A percentile compares a stretch with the other conserved stretches of the same genome.
These are phyloP conservation scores for Drosophila anomalata DNA, from an alignment of 2,888 invertebrate genomes.

Conservation along the genomic window DNA sequence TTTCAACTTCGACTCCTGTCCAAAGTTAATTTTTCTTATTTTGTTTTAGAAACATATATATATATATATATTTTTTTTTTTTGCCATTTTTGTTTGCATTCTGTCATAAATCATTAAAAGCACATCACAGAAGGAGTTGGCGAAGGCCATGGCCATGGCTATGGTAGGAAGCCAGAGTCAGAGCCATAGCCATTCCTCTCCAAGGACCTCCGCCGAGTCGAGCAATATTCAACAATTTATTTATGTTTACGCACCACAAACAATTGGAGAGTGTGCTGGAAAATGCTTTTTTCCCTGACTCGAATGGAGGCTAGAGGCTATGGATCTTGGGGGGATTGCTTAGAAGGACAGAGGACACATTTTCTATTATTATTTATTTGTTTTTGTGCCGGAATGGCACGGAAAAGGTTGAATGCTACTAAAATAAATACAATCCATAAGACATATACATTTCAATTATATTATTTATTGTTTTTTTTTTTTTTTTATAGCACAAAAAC, in stretches of 20 bases:
- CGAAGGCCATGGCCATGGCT: conserved; percentile 22
- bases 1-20: not conserved
- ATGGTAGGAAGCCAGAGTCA: conserved; percentile 3
- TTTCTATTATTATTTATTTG: conserved; percentile 42
- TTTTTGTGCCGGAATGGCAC: conserved; percentile 4
- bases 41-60: conserved; percentile 15
- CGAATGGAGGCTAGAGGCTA: not conserved
- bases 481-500: too few relatives aligned
- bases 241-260: conserved; percentile 53
- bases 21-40: not conserved
- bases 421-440: conserved; percentile 1
- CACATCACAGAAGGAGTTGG: conserved; percentile 35
- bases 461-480: not conserved
- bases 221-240: conserved; percentile 64
- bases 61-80: not conserved
- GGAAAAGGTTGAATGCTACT: conserved; percentile 8
- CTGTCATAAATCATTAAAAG: conserved; percentile 65
- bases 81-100: conserved; percentile 49
- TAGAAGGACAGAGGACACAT: conserved; percentile 29
- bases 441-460: not conserved
- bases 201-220: conserved; percentile 40
- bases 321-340: conserved; percentile 19
- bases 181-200: conserved; percentile 14
- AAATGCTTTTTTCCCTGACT: conserved; percentile 3
- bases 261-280: conserved; percentile 27